Base-by-base conservation (phyloP, 1,140 invertebrate genomes). In the Procambarus virginalis region DNA sequence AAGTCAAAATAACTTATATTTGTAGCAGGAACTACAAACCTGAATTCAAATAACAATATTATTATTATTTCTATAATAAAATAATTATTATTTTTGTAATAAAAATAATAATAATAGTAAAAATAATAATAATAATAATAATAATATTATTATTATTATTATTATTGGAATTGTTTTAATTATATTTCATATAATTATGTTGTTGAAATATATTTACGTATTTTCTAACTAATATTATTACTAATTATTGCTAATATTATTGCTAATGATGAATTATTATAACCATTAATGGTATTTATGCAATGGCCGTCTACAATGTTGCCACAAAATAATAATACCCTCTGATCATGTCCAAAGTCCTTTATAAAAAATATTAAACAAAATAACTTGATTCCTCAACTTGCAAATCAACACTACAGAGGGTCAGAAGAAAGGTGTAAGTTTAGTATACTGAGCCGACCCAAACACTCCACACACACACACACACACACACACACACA, bases 241-340 rank as follows among this genome's bases (percentile, higher is more conserved):
- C 22, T 76, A 76, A 76, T 34, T 76, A 76, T 10, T 76, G 10
- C 10, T 76, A 76, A 22, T 76, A 76, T 10, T 76, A 76, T 10
- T 76, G 34, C 5, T 76, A 76, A 22, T 76, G 34, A 34, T 34
- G 1, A 55, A 76, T 60, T 81, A 81, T 81, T 81, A 81, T 81
- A 60, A 81, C n/a, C 60, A 81, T 55, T 81, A 81, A 49, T 60
- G 60, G 58, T 81, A 60, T n/a, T 55, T 45, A 51, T 81, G 60
- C 60, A 34, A 81, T 45, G 58, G 17, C 64, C 17, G 17, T 64
- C 20, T 55, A 55, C 51, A 8, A 8, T 55, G 8, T 55, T 17
- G 60, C 1, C n/a, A 64, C 5, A 64, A 2, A 64, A 3, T 17
- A 20, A 10, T 58, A 64, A 64, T 20, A 64, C 4, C 20, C 60